Conservation (phyloP, 1,140 invertebrate species). For the Apis dorsata region DNA sequence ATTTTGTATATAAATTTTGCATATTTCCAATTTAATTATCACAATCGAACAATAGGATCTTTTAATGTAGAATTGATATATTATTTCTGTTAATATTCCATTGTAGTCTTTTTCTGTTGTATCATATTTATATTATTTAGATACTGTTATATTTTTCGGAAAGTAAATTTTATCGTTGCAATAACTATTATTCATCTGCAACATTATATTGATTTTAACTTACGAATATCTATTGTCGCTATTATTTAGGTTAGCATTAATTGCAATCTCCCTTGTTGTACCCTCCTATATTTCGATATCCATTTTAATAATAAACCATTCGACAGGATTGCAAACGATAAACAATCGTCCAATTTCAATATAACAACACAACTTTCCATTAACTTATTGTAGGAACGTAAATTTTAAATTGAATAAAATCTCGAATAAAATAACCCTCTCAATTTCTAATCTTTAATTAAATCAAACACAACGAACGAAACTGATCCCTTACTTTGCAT, state of each 20-base stretch:
- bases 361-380: background rate
- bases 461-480: too few species aligned
- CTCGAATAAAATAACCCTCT: too few species aligned
- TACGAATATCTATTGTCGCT: background rate
- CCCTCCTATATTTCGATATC: background rate
- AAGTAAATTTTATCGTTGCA: background rate
- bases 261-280: background rate
- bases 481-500: too few species aligned
- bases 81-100: too few species aligned
- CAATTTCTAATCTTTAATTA: too few species aligned
- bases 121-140: background rate
- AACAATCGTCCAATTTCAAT: background rate
- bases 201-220: background rate
- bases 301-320: constrained; percentile 3
- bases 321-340: background rate
- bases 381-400: background rate
- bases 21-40: too few species aligned
- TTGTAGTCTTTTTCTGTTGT: too few species aligned
- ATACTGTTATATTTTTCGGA: background rate
- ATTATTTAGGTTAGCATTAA: constrained; percentile 4
- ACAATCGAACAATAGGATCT: too few species aligned
- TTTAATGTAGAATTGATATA: too few species aligned
- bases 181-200: background rate
- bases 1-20: too few species aligned
- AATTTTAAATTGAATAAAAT: too few species aligned